Conservation (phyloP, 2,797 vertebrate genomes). For the Nyctibius grandis region DNA sequence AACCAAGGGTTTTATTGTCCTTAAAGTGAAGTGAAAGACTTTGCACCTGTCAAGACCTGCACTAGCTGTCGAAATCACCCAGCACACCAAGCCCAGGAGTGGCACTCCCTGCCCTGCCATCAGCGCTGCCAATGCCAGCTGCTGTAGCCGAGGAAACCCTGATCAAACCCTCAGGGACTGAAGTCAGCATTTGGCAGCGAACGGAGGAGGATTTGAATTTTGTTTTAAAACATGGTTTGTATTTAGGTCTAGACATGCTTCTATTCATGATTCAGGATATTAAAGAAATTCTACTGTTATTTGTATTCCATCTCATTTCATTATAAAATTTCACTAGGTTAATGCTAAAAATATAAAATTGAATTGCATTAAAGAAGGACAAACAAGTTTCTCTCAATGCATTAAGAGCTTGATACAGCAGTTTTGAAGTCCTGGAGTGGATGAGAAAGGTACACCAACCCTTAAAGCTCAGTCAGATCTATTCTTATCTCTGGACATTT, state of each 20-base stretch:
- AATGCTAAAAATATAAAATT: background rate
- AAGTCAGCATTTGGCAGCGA: background rate
- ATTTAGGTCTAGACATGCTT: conserved; percentile 3
- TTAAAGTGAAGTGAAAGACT: background rate
- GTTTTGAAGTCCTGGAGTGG: background rate
- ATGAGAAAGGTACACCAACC: background rate
- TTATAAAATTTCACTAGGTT: background rate
- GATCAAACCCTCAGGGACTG: background rate
- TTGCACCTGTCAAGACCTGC: conserved; percentile 20
- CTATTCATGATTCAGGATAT: background rate
- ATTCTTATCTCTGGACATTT: background rate
- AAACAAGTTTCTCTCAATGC: background rate
- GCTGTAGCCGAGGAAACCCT: background rate
- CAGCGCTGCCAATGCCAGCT: background rate
- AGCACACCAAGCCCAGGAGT: background rate
- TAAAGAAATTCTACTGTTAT: background rate
- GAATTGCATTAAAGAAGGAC: background rate
- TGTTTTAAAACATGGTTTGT: background rate
- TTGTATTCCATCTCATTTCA: background rate
- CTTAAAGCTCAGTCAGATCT: background rate
- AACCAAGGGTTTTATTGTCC: background rate
- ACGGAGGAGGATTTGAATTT: background rate
- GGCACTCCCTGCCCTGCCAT: background rate
- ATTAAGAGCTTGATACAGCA: background rate
- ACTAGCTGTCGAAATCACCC: background rate